Evolutionary conservation across 2,797 vertebrate species (phyloP).

Genomic region (Microchirus variegatus): DNA sequence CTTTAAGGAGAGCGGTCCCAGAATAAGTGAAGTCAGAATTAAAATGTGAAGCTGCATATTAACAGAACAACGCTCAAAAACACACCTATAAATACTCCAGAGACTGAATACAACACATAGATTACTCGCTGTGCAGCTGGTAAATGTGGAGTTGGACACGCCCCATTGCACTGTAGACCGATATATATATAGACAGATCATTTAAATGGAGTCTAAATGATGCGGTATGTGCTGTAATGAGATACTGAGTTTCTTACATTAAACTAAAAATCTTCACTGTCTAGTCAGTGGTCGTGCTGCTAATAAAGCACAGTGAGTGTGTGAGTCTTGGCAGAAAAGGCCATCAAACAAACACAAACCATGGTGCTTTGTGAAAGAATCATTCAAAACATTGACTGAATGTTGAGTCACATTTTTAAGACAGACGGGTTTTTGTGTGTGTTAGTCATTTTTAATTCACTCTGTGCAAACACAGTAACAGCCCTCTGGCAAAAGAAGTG

Average conservation of each 20-base stretch:
- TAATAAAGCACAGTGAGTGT: conserved; percentile 64
- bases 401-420: conserved; percentile 63
- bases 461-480: conserved; percentile 40
- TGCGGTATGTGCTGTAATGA: neutral
- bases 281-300: conserved; percentile 46
- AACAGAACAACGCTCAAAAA: neutral
- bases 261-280: conserved; percentile 28
- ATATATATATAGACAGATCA: too few relatives aligned
- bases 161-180: too few relatives aligned
- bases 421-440: conserved; percentile 57
- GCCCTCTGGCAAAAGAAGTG: conserved; percentile 29
- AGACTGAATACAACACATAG: too few relatives aligned
- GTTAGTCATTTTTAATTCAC: conserved; percentile 61
- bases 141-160: too few relatives aligned
- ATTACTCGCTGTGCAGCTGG: too few relatives aligned
- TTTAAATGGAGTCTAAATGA: too few relatives aligned
- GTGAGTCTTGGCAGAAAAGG: conserved; percentile 45
- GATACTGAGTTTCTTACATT: conserved; percentile 37
- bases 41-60: neutral
- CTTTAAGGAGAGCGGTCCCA: neutral
- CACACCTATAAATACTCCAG: neutral
- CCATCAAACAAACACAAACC: conserved; percentile 60
- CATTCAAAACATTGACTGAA: conserved; percentile 52
- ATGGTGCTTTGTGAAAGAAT: conserved; percentile 56
- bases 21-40: neutral